Evolutionary conservation across 2,113 vertebrate genomes (phyloP).

Genomic region (Ceuthmochares aereus): DNA sequence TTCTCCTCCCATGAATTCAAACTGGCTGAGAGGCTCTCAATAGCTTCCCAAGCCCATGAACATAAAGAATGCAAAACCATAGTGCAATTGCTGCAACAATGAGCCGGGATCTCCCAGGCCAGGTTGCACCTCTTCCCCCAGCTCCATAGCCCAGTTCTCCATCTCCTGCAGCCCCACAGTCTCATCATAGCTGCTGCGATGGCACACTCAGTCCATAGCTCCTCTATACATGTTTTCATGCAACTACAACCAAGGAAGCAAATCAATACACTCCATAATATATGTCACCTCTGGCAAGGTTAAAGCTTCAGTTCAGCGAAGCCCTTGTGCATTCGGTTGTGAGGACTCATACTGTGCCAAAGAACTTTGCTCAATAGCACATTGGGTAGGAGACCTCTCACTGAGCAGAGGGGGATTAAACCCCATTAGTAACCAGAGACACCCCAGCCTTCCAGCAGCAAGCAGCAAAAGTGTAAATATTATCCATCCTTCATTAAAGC

Average conservation of each 20-base stretch:
- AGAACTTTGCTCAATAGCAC: neutral
- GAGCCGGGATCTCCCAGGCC: neutral
- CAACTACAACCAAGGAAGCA: neutral
- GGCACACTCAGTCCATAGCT: neutral
- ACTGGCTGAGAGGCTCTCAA: neutral
- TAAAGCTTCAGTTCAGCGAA: neutral
- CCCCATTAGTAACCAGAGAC: neutral
- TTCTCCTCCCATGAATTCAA: neutral
- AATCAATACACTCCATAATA: neutral
- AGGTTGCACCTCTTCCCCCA: fast-evolving
- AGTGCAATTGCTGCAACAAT: neutral
- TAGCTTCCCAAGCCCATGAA: neutral
- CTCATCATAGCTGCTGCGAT: neutral
- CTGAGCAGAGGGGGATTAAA: neutral
- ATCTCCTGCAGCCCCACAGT: neutral
- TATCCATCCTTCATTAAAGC: neutral
- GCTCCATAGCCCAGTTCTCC: neutral
- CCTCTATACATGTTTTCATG: neutral
- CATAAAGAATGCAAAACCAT: neutral
- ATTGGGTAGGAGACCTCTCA: fast-evolving
- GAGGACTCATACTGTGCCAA: neutral
- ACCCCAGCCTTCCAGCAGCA: neutral
- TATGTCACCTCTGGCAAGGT: slow-evolving; percentile 3
- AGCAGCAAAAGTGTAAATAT: neutral
- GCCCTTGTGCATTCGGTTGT: neutral